Evolutionary conservation across 2,888 invertebrate species (phyloP).

Genomic region (Drymonia ruficornis): DNA sequence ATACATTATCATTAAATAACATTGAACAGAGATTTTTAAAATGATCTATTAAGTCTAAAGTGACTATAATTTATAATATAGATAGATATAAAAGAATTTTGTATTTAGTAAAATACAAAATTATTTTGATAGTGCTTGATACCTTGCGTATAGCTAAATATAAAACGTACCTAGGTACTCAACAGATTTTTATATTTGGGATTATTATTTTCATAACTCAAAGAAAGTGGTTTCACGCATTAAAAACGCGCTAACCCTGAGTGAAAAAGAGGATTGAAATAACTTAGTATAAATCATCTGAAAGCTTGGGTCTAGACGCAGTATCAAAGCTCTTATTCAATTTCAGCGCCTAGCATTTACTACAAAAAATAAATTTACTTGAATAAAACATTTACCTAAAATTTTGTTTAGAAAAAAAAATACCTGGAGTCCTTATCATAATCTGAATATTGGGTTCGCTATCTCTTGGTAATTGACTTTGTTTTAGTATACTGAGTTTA

Average conservation of each 20-base stretch:
- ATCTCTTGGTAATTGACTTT: background rate
- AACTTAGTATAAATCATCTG: background rate
- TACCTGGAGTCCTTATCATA: background rate
- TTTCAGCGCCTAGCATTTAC: background rate
- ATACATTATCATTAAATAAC: too few relatives aligned
- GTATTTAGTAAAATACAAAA: too few relatives aligned
- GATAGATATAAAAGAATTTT: too few relatives aligned
- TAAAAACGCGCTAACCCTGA: background rate
- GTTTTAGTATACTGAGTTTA: too few relatives aligned
- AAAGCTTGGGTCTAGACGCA: background rate
- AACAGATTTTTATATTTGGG: background rate
- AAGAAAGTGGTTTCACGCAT: constrained; percentile 2
- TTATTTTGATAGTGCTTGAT: background rate
- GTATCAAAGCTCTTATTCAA: background rate
- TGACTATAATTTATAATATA: too few relatives aligned
- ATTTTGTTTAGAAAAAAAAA: background rate
- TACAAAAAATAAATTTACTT: background rate
- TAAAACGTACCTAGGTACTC: background rate
- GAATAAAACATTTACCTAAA: background rate
- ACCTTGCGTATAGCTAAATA: background rate
- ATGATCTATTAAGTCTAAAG: too few relatives aligned
- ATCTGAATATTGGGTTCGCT: background rate
- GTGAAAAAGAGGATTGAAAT: background rate
- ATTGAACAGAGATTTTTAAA: too few relatives aligned
- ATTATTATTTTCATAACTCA: background rate